These are phyloP conservation scores for Andrena hattorfiana DNA, from an alignment of 2,888 invertebrate genomes.

Conservation along the genomic window DNA sequence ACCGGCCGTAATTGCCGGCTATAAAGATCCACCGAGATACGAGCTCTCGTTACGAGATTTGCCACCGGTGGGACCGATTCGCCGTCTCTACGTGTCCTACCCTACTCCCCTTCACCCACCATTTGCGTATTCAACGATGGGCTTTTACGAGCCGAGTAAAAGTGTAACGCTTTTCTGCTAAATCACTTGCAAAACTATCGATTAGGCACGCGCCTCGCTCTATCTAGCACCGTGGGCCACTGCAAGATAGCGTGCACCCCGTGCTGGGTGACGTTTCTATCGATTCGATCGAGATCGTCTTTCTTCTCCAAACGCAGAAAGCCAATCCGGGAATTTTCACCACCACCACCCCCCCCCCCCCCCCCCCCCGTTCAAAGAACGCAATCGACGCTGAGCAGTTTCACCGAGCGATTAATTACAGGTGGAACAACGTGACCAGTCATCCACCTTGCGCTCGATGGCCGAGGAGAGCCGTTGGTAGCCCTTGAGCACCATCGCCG, in stretches of 20 bases:
- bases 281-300: slow-evolving; percentile 1
- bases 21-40: slow-evolving; percentile 76
- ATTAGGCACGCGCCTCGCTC: slow-evolving; percentile 42
- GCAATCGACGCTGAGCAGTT: not conserved
- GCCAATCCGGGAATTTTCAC: not conserved
- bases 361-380: not conserved
- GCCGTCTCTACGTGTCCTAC: slow-evolving; percentile 33
- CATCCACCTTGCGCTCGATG: slow-evolving; percentile 8
- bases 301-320: not conserved
- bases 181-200: slow-evolving; percentile 55
- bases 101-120: slow-evolving; percentile 19
- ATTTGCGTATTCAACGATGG: slow-evolving; percentile 61
- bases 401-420: slow-evolving; percentile 19
- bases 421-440: not conserved
- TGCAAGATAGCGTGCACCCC: not conserved
- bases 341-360: no score
- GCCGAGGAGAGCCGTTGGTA: not conserved
- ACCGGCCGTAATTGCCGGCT: slow-evolving; percentile 74
- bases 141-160: slow-evolving; percentile 67
- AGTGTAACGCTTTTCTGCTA: slow-evolving; percentile 34
- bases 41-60: slow-evolving; percentile 73
- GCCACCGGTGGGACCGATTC: slow-evolving; percentile 73
- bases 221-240: not conserved
- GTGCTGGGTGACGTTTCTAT: not conserved
- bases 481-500: not conserved